A percentile compares a stretch with the other conserved stretches of the same genome.
Evolutionary conservation across 2,797 vertebrate genomes (phyloP).

Genomic region (Neosilurus mollespiculum): DNA sequence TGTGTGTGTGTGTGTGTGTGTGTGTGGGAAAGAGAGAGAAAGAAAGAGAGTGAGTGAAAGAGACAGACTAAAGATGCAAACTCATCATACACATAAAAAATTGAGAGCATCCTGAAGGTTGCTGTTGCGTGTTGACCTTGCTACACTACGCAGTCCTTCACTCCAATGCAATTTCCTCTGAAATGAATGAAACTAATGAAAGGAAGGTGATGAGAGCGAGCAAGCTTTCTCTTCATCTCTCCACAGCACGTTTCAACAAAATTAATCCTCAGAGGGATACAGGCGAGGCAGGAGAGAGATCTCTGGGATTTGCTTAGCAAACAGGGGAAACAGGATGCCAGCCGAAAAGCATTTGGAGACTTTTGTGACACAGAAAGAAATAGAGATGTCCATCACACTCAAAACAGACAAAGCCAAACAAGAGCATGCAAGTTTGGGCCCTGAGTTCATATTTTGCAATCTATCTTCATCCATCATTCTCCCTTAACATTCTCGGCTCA

Average conservation of each 20-base stretch:
- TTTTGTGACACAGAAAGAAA: constrained; percentile 28
- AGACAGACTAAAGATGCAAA: neutral
- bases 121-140: constrained; percentile 17
- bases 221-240: neutral
- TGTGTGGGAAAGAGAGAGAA: neutral
- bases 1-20: neutral
- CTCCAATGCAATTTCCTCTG: constrained; percentile 63
- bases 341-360: neutral
- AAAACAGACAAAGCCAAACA: constrained; percentile 19
- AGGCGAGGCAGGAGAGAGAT: neutral
- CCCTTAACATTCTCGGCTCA: neutral
- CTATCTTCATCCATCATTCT: constrained; percentile 22
- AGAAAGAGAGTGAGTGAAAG: too few species aligned
- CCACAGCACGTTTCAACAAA: constrained; percentile 46
- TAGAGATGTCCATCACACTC: constrained; percentile 31
- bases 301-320: constrained; percentile 29
- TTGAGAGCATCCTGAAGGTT: neutral
- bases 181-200: constrained; percentile 53
- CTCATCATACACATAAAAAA: constrained; percentile 16
- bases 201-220: constrained; percentile 6
- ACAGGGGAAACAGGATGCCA: neutral
- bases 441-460: constrained; percentile 23
- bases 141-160: neutral
- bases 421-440: constrained; percentile 5
- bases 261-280: constrained; percentile 38